Evolutionary conservation across 1,140 invertebrate genomes (phyloP).

Genomic region (Macrobrachium nipponense): DNA sequence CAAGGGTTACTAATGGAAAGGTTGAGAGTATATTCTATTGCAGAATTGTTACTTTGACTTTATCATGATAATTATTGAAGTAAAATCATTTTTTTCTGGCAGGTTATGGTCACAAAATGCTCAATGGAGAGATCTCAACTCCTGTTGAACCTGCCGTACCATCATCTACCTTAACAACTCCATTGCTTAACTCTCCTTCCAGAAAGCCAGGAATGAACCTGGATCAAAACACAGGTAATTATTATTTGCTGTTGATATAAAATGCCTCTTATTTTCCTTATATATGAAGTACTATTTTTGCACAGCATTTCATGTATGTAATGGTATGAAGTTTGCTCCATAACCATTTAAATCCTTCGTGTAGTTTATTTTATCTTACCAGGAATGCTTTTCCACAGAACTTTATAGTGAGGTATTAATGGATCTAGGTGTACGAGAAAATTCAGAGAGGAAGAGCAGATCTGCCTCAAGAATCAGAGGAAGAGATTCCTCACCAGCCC

Average conservation of each 20-base stretch:
- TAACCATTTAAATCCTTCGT: neutral
- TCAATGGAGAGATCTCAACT: conserved; percentile 35
- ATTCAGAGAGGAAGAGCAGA: conserved; percentile 22
- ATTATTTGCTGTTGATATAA: neutral
- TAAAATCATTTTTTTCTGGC: no score
- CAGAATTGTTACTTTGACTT: neutral
- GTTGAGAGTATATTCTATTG: neutral
- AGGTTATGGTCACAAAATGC: conserved; percentile 21
- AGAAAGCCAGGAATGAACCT: conserved; percentile 19
- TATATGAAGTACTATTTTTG: no score
- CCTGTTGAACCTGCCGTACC: conserved; percentile 32
- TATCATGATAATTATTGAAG: no score
- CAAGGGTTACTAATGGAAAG: no score
- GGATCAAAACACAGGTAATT: conserved; percentile 27
- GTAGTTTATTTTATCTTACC: neutral
- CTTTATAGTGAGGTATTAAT: conserved; percentile 46
- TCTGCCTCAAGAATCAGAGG: neutral
- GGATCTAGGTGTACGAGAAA: conserved; percentile 36
- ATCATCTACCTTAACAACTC: conserved; percentile 13
- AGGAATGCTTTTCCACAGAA: conserved; percentile 8
- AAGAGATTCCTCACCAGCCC: conserved; percentile 28
- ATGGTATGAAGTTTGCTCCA: no score
- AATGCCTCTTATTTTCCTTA: no score
- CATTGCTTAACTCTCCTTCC: conserved; percentile 18
- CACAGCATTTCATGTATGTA: no score